Conservation (phyloP, 1,140 invertebrate genomes). For the Drosophila albomicans region DNA sequence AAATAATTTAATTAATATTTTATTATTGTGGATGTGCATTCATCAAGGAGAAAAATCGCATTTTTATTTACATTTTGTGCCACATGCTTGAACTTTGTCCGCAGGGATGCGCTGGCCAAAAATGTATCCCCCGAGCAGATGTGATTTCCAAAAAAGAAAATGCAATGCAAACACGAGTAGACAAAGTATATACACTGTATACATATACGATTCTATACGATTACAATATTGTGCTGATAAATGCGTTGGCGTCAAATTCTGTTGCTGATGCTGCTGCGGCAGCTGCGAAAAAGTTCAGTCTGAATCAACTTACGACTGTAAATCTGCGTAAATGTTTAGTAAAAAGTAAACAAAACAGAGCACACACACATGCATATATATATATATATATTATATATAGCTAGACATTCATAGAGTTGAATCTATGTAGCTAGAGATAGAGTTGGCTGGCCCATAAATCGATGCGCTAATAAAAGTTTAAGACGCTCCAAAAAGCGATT, state of each 20-base stretch:
- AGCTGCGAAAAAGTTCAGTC: constrained; percentile 53
- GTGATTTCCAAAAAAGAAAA: constrained; percentile 17
- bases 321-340: constrained; percentile 63
- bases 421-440: constrained; percentile 30
- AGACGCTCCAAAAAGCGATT: constrained; percentile 52
- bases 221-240: constrained; percentile 19
- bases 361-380: constrained; percentile 30
- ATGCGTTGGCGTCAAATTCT: constrained; percentile 49
- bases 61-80: constrained; percentile 63
- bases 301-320: constrained; percentile 75
- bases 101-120: constrained; percentile 26
- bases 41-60: constrained; percentile 52
- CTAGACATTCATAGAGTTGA: constrained; percentile 9
- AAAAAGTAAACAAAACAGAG: constrained; percentile 73
- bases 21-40: constrained; percentile 43
- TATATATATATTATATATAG: not conserved
- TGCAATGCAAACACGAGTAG: constrained; percentile 16
- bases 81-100: constrained; percentile 53
- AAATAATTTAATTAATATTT: constrained; percentile 82
- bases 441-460: constrained; percentile 74
- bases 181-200: not conserved
- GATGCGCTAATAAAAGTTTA: constrained; percentile 77
- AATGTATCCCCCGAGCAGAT: constrained; percentile 48
- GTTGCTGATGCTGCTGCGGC: constrained; percentile 28
- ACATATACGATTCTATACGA: constrained; percentile 6